A percentile compares a stretch with the other conserved stretches of the same genome.
phyloP scores from a whole-genome alignment of 2,888 invertebrate species.

The Apamea anceps region DNA sequence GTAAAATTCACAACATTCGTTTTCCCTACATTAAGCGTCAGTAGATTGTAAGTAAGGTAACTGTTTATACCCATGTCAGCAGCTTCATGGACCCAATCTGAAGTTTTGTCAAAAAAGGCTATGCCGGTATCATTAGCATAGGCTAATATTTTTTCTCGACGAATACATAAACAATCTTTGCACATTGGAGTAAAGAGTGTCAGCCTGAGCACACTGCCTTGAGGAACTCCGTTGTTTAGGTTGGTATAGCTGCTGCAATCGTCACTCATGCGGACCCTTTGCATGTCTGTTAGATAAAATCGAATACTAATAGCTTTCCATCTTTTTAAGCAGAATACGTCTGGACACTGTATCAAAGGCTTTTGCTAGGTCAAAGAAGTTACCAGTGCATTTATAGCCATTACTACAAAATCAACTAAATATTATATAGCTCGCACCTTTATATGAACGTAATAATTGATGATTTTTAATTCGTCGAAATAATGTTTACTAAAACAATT shows the following conservation, averaged over 20 bases:
- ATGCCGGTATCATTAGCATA: no score
- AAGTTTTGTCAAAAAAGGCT: background rate
- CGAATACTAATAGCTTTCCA: background rate
- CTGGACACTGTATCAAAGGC: no score
- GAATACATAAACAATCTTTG: no score
- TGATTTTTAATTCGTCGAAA: background rate
- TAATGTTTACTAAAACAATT: no score
- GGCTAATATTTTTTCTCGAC: background rate
- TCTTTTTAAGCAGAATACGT: background rate
- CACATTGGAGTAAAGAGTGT: background rate
- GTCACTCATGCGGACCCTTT: background rate
- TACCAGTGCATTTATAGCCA: background rate
- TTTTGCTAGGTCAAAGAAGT: background rate
- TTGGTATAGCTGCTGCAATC: background rate
- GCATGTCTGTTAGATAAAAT: background rate
- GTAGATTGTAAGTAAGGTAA: no score
- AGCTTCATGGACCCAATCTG: no score
- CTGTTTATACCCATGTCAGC: no score
- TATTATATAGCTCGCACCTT: no score
- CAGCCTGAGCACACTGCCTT: background rate
- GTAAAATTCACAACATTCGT: no score
- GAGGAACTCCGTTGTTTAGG: background rate
- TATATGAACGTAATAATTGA: no score
- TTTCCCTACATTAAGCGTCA: no score
- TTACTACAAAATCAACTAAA: background rate